Evolutionary conservation across 2,797 vertebrate genomes (phyloP).

Genomic region (Dallia pectoralis): DNA sequence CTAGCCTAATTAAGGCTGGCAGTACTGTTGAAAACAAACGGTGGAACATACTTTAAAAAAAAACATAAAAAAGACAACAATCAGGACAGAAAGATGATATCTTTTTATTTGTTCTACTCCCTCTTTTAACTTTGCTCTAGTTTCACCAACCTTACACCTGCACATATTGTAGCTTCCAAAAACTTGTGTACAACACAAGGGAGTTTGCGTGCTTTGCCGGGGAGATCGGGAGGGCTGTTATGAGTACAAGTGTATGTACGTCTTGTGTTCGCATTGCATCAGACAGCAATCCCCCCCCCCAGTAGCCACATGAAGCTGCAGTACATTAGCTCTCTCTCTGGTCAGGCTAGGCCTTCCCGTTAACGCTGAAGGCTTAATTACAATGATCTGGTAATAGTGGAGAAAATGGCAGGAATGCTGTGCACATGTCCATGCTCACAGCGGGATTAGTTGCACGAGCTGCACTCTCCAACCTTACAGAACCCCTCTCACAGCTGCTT

Average conservation of each 20-base stretch:
- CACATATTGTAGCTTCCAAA: conserved; percentile 36
- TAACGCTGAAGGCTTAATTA: conserved; percentile 71
- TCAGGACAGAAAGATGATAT: no score
- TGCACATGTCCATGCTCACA: conserved; percentile 70
- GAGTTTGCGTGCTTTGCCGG: conserved; percentile 40
- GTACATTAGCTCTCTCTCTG: conserved; percentile 54
- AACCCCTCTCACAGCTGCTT: conserved; percentile 66
- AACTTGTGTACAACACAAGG: conserved; percentile 31
- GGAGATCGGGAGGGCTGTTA: conserved; percentile 21
- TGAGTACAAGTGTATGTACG: conserved; percentile 17
- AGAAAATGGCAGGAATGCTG: conserved; percentile 76
- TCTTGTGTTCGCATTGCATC: conserved; percentile 26
- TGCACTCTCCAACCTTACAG: conserved; percentile 63
- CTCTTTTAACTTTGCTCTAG: conserved; percentile 54
- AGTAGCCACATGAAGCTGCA: conserved; percentile 60
- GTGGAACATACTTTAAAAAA: no score
- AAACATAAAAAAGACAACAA: no score
- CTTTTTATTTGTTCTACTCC: conserved; percentile 25
- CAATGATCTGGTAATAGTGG: conserved; percentile 70
- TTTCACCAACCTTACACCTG: conserved; percentile 69
- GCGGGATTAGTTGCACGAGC: conserved; percentile 73
- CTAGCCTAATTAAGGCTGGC: no score
- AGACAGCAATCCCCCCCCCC: conserved; percentile 20
- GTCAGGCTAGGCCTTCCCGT: conserved; percentile 48
- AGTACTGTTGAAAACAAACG: no score